A percentile compares a stretch with the other conserved stretches of the same genome.
Evolutionary conservation across 2,797 vertebrate genomes (phyloP).

Genomic region (Hylomyscus alleni): DNA sequence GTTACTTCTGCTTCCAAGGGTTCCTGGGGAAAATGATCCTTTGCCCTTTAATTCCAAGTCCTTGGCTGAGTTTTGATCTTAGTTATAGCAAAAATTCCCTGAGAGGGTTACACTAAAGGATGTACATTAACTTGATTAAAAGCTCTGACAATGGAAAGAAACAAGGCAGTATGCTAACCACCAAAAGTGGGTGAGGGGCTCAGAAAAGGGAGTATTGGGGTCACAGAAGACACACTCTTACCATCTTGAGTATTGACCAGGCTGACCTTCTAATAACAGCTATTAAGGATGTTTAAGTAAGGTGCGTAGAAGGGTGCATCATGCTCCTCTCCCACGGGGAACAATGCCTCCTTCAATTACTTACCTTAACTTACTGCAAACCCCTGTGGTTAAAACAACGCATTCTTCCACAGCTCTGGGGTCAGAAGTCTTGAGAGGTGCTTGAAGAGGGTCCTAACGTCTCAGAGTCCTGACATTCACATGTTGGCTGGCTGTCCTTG

Average conservation of each 20-base stretch:
- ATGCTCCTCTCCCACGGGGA: neutral
- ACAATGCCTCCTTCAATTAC: neutral
- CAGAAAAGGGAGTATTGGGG: neutral
- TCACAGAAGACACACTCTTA: neutral
- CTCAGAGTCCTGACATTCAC: neutral
- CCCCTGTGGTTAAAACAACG: neutral
- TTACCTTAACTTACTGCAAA: neutral
- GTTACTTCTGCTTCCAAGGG: neutral
- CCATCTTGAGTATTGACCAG: neutral
- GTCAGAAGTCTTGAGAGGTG: neutral
- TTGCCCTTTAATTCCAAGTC: neutral
- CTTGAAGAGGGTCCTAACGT: neutral
- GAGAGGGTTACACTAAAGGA: neutral
- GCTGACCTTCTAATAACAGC: neutral
- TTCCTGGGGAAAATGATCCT: neutral
- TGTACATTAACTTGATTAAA: neutral
- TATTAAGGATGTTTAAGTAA: neutral
- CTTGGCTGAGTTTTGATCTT: constrained; percentile 46
- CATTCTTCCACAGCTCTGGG: neutral
- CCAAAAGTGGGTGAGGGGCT: neutral
- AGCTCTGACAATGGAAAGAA: constrained; percentile 18
- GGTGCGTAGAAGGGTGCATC: too few relatives aligned
- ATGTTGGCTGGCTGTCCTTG: neutral
- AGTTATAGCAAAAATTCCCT: constrained; percentile 38
- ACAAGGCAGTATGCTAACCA: neutral